A percentile compares a stretch with the other conserved stretches of the same genome.
phyloP scores from a whole-genome alignment of 2,888 invertebrate species.

The Drosophila villosipedis region DNA sequence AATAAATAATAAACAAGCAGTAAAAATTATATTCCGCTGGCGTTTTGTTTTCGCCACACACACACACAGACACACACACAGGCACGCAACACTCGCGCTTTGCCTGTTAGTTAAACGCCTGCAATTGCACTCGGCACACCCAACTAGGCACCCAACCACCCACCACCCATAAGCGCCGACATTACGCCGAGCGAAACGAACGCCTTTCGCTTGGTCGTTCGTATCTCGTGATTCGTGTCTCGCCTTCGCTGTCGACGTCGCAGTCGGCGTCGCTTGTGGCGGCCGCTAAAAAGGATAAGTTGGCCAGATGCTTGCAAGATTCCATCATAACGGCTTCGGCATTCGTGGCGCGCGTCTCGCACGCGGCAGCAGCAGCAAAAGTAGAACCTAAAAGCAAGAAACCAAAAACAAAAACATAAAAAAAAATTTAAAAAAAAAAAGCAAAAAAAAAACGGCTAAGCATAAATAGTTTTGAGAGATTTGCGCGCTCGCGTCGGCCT shows the following conservation, averaged over 20 bases:
- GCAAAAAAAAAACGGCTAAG: background rate
- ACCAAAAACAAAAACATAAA: background rate
- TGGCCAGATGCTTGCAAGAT: conserved; percentile 74
- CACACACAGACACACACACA: conserved; percentile 1
- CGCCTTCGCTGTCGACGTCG: conserved; percentile 13
- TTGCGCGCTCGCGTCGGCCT: background rate
- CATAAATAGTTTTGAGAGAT: conserved; percentile 5
- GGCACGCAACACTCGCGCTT: conserved; percentile 37
- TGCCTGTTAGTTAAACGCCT: conserved; percentile 53
- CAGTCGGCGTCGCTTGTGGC: conserved; percentile 29
- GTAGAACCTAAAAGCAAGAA: conserved; percentile 6
- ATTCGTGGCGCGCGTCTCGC: conserved; percentile 73
- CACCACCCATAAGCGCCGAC: background rate
- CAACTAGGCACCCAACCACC: background rate
- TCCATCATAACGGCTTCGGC: conserved; percentile 79
- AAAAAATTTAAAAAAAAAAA: background rate
- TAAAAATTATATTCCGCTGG: conserved; percentile 52
- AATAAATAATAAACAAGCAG: conserved; percentile 50
- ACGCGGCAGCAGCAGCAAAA: conserved; percentile 44
- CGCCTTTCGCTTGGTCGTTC: conserved; percentile 19
- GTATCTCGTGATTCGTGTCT: conserved; percentile 6
- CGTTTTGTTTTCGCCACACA: conserved; percentile 38
- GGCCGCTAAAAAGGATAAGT: conserved; percentile 67
- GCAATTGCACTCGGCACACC: conserved; percentile 48
- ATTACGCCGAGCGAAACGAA: conserved; percentile 9